A percentile compares a stretch with the other conserved stretches of the same genome.
phyloP scores from a whole-genome alignment of 64 coral and sea anemone genomes.

The Dendronephthya gigantea region DNA sequence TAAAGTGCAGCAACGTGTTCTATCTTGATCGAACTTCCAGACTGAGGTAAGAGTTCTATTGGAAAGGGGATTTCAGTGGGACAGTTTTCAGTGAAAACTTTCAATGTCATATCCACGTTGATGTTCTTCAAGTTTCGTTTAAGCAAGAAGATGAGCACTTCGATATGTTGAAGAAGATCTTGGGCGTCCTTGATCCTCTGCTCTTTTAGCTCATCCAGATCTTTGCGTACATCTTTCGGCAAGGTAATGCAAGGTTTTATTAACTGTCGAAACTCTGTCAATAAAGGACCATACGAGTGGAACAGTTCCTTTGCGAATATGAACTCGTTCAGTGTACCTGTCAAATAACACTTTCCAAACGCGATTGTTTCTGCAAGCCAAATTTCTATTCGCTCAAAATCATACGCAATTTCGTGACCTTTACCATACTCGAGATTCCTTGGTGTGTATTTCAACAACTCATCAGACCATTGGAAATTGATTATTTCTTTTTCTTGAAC shows the following conservation, averaged over 20 bases:
- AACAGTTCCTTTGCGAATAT: no score
- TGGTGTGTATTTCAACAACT: constrained; percentile 46
- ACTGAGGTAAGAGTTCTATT: constrained; percentile 25
- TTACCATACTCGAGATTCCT: constrained; percentile 61
- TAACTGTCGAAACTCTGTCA: constrained; percentile 39
- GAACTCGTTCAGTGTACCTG: constrained; percentile 41
- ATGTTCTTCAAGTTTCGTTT: no score
- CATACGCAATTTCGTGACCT: constrained; percentile 54
- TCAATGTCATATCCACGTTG: constrained; percentile 20
- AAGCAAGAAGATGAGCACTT: constrained; percentile 60
- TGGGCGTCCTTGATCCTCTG: constrained; percentile 34
- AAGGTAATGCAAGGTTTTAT: constrained; percentile 37
- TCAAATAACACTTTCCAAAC: constrained; percentile 57
- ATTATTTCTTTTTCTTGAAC: constrained; percentile 45
- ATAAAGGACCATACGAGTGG: constrained; percentile 52
- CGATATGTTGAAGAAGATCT: constrained; percentile 48
- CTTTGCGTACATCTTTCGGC: constrained; percentile 12
- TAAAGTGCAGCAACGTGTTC: constrained; percentile 51
- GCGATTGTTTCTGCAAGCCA: constrained; percentile 38
- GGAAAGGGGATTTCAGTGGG: constrained; percentile 28
- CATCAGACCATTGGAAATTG: no score
- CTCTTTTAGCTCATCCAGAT: constrained; percentile 38
- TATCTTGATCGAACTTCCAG: constrained; percentile 17
- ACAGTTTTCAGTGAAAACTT: constrained; percentile 37
- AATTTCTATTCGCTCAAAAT: constrained; percentile 62